These are phyloP conservation scores for Copsychus sechellarum DNA, from an alignment of 2,113 vertebrate species.

Conservation along the genomic window DNA sequence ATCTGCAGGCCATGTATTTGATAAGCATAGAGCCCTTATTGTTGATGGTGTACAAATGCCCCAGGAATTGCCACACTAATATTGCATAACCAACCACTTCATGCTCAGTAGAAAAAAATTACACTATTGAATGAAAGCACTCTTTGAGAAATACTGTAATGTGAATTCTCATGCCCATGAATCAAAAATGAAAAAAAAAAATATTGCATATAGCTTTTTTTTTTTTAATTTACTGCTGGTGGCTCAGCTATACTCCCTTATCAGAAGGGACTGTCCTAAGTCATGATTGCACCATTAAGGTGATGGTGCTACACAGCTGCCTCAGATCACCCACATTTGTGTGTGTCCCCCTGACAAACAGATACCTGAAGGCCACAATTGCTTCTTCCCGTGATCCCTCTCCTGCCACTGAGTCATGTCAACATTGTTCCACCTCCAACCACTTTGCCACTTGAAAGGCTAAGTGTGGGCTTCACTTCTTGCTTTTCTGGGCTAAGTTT, in stretches of 20 bases:
- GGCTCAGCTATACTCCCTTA: neutral
- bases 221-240: neutral
- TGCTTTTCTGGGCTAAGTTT: neutral
- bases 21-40: conserved; percentile 23
- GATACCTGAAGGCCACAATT: neutral
- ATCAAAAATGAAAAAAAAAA: neutral
- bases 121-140: neutral
- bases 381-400: neutral
- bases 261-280: neutral
- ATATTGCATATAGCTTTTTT: neutral
- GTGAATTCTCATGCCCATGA: neutral
- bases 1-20: conserved; percentile 1
- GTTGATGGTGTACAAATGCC: neutral
- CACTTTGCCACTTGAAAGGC: neutral
- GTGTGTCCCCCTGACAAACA: neutral
- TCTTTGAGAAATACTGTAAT: neutral
- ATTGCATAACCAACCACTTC: neutral
- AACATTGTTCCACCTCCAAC: neutral
- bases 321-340: neutral
- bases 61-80: neutral
- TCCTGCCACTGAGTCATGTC: neutral
- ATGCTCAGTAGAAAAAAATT: neutral
- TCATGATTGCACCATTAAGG: neutral
- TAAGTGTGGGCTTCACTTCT: neutral
- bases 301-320: neutral